Conservation (phyloP, 2,888 invertebrate genomes). For the Pandemis heparana region DNA sequence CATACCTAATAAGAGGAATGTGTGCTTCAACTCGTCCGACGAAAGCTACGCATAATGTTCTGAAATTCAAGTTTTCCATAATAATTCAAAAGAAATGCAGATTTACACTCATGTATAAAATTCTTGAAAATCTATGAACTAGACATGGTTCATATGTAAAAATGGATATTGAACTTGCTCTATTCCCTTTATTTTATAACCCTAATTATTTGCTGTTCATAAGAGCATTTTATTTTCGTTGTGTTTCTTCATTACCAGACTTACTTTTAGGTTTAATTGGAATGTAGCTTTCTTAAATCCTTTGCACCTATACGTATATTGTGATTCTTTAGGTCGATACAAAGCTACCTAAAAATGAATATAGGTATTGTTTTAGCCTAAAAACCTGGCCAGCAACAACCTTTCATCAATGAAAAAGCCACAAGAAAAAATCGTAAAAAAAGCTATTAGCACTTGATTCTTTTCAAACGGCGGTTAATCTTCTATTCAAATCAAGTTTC, state of each 20-base stretch:
- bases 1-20: neutral
- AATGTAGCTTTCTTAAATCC: no score
- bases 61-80: neutral
- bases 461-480: conserved; percentile 10
- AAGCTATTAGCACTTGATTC: neutral
- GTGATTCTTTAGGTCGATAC: no score
- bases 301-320: no score
- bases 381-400: neutral
- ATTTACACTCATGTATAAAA: neutral
- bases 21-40: neutral
- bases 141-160: neutral
- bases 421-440: neutral
- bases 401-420: neutral
- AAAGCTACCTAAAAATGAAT: neutral
- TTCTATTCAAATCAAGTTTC: conserved; percentile 27
- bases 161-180: neutral
- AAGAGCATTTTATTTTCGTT: neutral
- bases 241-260: no score
- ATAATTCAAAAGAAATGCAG: neutral
- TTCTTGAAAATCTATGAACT: no score
- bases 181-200: neutral
- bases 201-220: neutral
- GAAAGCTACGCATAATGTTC: neutral
- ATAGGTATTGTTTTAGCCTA: neutral
- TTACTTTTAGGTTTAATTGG: no score